Evolutionary conservation across 2,113 vertebrate species (phyloP).

Genomic region (Centropus bengalensis): DNA sequence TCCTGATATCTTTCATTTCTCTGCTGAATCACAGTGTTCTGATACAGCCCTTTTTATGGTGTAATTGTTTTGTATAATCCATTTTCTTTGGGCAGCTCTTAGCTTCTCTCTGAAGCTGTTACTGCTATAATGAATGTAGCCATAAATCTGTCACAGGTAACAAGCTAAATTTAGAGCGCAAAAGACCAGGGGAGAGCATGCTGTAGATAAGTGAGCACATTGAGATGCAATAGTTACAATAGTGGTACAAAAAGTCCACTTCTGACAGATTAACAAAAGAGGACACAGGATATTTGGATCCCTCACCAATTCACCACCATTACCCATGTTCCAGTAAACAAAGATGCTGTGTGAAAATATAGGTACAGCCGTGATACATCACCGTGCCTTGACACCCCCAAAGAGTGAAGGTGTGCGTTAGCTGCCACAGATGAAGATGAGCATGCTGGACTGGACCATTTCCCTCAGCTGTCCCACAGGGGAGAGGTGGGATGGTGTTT

Average conservation of each 20-base stretch:
- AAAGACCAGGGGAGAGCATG: not conserved
- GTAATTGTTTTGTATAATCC: slow-evolving; percentile 33
- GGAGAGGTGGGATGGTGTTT: not conserved
- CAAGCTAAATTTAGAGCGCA: slow-evolving; percentile 27
- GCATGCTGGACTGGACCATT: rapidly evolving
- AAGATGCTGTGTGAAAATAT: not conserved
- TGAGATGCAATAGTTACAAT: not conserved
- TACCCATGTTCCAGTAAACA: not conserved
- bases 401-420: not conserved
- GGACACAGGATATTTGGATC: not conserved
- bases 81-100: slow-evolving; percentile 51
- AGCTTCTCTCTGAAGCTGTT: slow-evolving; percentile 19
- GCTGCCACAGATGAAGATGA: not conserved
- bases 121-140: not conserved
- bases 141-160: slow-evolving; percentile 46
- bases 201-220: not conserved
- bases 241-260: not conserved
- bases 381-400: not conserved
- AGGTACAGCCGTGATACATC: not conserved
- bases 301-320: not conserved
- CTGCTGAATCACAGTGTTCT: slow-evolving; percentile 18
- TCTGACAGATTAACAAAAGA: not conserved
- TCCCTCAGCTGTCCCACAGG: rapidly evolving
- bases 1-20: not conserved
- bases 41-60: not conserved